phyloP scores from a whole-genome alignment of 2,888 invertebrate genomes.

The Dugesia japonica region DNA sequence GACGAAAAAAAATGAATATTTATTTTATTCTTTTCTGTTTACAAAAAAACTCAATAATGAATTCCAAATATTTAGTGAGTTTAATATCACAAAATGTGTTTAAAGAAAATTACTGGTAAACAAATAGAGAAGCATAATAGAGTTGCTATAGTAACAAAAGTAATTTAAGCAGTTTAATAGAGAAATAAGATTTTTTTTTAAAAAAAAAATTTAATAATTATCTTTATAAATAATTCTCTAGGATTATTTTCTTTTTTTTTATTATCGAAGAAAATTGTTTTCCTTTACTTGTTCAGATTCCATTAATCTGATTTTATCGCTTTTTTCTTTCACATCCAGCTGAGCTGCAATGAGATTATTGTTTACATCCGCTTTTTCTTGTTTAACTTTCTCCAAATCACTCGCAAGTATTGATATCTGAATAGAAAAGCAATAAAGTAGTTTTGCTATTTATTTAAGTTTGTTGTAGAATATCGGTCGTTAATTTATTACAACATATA shows the following conservation, averaged over 20 bases:
- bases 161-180: not conserved
- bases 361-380: conserved; percentile 33
- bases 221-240: not conserved
- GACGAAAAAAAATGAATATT: no score
- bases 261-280: no score
- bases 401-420: conserved; percentile 31
- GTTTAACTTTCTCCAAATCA: conserved; percentile 30
- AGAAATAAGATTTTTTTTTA: not conserved
- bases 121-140: not conserved
- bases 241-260: not conserved
- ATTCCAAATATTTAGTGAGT: not conserved
- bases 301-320: conserved; percentile 27
- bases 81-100: not conserved
- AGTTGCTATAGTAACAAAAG: not conserved
- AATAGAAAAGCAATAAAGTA: not conserved
- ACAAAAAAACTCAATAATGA: no score
- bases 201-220: not conserved
- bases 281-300: conserved; percentile 31
- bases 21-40: no score
- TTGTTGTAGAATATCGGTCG: no score
- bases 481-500: no score
- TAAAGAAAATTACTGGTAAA: not conserved
- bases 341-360: conserved; percentile 32
- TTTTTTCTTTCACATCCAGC: conserved; percentile 28
- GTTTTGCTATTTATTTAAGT: no score